Conservation (phyloP, 2,113 vertebrate species). For the Cygnus buccinator region DNA sequence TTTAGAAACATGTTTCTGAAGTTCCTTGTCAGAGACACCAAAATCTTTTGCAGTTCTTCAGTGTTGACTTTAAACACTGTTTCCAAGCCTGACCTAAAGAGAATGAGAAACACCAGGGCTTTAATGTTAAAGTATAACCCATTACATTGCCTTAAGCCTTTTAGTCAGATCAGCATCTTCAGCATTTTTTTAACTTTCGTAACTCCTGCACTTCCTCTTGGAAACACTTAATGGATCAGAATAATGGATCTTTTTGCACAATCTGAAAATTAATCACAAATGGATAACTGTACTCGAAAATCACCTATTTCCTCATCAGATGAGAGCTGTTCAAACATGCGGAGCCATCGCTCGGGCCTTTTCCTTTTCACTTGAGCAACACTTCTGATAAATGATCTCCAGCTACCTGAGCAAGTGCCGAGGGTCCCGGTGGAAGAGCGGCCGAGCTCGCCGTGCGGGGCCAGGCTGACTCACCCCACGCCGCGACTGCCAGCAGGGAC, state of each 20-base stretch:
- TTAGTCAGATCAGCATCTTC: background rate
- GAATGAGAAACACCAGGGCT: background rate
- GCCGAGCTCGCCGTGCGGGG: background rate
- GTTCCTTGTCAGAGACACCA: constrained; percentile 7
- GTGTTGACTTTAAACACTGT: constrained; percentile 31
- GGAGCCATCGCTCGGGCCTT: background rate
- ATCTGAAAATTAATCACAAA: background rate
- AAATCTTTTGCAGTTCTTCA: constrained; percentile 58
- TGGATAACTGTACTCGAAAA: background rate
- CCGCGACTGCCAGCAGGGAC: rapidly evolving
- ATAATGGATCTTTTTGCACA: constrained; percentile 24
- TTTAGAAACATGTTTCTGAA: constrained; percentile 68
- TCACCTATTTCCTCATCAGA: background rate
- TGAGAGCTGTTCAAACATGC: background rate
- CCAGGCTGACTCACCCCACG: background rate
- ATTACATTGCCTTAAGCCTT: background rate
- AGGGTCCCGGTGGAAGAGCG: background rate
- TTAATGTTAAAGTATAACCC: background rate
- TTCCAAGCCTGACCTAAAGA: constrained; percentile 68
- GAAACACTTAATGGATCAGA: background rate
- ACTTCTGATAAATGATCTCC: background rate
- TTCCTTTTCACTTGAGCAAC: background rate
- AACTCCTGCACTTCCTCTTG: background rate
- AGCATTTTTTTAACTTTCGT: background rate
- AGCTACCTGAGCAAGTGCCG: background rate